Base-by-base conservation (phyloP, 2,113 vertebrate genomes). In the Mobula birostris region DNA sequence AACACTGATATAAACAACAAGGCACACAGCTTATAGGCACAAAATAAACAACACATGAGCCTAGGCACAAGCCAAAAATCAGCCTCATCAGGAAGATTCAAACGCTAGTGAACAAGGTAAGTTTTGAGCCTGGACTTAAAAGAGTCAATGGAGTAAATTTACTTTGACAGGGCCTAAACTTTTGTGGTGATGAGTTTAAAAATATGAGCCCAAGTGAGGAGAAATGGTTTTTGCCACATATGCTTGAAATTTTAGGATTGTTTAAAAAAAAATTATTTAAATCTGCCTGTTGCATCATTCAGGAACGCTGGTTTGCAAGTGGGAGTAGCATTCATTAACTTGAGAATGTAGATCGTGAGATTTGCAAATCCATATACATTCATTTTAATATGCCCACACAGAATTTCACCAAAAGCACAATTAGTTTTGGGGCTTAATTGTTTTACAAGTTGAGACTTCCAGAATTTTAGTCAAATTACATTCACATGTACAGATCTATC, bases 261-360 rank as follows among this genome's bases (percentile, higher is more conserved):
- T 17, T 78, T 78, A 19, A 7, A 78, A 36, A 36, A 36, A 36
- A 36, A 36, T 36, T 9, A 6, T 78, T 78, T 21, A 70, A 74
- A 74, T 74, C 15, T 74, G 19, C 19, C 72, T 24, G 2, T 0
- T 21, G 3, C 19, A 21, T 1, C 21, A 24, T 36, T 36, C 88
- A 0, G 8, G 15, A n/a, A n/a, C 72, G 2, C 32, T 72, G 19
- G 21, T 40, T 72, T 92, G 21, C 12, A 92, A 36, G 66, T 92
- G 88, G 88, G 88, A 72, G 66, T 92, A 24, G 88, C 63, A 92
- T 70, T 40, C 32, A 92, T 92, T 92, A 40, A 24, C 88, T n/a
- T 32, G 29, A 68, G 63, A 70, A 72, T 72, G n/a, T 14, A 40
- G 9, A 8, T 92, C 68, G 87, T 68, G 63, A 32, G n/a, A 68